Evolutionary conservation across 2,797 vertebrate species (phyloP).

Genomic region (Lepus townsendii): DNA sequence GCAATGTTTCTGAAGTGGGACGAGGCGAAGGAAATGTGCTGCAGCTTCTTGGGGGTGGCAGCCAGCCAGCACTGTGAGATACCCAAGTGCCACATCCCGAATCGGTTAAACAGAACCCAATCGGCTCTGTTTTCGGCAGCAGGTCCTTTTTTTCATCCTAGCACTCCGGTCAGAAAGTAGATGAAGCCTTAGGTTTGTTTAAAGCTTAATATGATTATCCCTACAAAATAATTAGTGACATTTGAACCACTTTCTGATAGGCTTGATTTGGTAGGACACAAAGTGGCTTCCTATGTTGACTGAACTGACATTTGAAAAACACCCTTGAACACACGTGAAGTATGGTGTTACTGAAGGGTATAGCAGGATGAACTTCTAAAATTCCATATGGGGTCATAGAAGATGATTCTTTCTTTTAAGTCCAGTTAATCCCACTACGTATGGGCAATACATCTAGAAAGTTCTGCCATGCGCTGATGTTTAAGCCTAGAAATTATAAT

Average conservation of each 20-base stretch:
- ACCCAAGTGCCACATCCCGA: conserved; percentile 83
- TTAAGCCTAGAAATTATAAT: conserved; percentile 76
- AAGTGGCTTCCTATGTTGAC: conserved; percentile 61
- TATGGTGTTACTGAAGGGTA: not conserved
- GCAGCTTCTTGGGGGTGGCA: conserved; percentile 80
- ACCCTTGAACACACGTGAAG: not conserved
- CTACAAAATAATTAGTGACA: conserved; percentile 83
- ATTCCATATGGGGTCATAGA: conserved; percentile 37
- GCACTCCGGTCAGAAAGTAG: conserved; percentile 70
- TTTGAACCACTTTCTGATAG: conserved; percentile 76
- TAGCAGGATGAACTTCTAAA: conserved; percentile 56
- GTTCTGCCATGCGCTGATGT: conserved; percentile 71
- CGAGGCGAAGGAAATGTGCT: conserved; percentile 77
- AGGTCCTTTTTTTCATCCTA: conserved; percentile 84
- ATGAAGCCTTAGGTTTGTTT: conserved; percentile 82
- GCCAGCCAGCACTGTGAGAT: conserved; percentile 77
- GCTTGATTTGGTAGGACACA: conserved; percentile 45
- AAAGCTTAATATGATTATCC: conserved; percentile 83
- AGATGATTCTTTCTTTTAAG: conserved; percentile 82
- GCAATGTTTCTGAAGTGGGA: conserved; percentile 83
- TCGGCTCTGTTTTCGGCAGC: conserved; percentile 80
- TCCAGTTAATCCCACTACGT: conserved; percentile 82
- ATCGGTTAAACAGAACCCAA: conserved; percentile 84
- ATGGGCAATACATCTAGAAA: conserved; percentile 80
- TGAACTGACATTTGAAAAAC: conserved; percentile 69